phyloP scores from a whole-genome alignment of 2,113 vertebrate genomes.

The Mesoclemmys tuberculata region DNA sequence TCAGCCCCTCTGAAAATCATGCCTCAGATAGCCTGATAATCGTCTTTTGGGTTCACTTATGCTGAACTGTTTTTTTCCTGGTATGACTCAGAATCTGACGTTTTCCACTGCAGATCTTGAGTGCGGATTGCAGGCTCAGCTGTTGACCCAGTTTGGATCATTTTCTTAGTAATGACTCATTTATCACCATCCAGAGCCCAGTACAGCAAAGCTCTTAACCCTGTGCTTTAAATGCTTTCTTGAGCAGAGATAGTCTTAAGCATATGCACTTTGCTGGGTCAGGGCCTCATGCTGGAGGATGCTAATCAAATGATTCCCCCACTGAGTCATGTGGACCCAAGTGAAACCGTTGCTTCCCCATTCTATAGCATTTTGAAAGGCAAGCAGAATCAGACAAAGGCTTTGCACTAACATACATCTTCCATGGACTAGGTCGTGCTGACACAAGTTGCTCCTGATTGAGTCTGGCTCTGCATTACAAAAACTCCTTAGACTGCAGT shows the following conservation, averaged over 20 bases:
- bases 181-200: conserved; percentile 52
- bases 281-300: background rate
- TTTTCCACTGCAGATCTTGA: background rate
- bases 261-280: background rate
- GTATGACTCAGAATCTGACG: background rate
- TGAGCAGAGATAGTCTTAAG: background rate
- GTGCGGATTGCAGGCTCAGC: background rate
- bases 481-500: background rate
- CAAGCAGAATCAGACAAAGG: conserved; percentile 34
- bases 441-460: background rate
- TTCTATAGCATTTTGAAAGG: background rate
- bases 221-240: background rate
- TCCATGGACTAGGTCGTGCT: background rate
- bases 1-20: background rate
- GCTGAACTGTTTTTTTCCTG: background rate
- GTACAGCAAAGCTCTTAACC: conserved; percentile 47
- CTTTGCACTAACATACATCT: conserved; percentile 25
- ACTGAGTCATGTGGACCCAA: background rate
- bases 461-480: conserved; percentile 19
- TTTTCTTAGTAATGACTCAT: conserved; percentile 48
- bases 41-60: background rate
- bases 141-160: conserved; percentile 43
- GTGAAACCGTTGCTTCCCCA: background rate
- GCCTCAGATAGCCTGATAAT: background rate
- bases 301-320: background rate